Conservation (phyloP, 64 coral and sea anemone genomes). For the Exaiptasia diaphana region DNA sequence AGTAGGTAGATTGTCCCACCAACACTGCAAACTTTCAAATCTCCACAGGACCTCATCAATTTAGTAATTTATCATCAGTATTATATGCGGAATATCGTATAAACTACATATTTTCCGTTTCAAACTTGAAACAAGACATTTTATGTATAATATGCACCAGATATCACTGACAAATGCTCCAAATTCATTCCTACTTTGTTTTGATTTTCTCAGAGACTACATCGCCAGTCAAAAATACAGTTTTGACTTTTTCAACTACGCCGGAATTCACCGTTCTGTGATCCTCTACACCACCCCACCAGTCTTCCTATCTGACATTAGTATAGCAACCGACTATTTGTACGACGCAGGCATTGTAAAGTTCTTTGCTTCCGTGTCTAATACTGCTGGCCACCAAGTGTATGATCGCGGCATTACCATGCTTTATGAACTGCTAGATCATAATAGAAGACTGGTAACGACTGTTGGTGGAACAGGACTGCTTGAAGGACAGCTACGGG, state of each 20-base stretch:
- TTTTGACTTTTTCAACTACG: slow-evolving; percentile 79
- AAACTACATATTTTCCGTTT: too few species aligned
- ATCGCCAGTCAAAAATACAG: slow-evolving; percentile 42
- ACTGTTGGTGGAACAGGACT: slow-evolving; percentile 43
- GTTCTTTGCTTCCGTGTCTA: slow-evolving; percentile 25
- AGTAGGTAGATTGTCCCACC: too few species aligned
- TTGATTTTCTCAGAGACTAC: not conserved
- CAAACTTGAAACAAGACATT: too few species aligned
- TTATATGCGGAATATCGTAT: too few species aligned
- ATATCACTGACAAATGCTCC: too few species aligned
- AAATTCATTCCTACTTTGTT: too few species aligned
- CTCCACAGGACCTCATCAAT: too few species aligned
- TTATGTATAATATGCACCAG: too few species aligned
- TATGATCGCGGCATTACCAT: slow-evolving; percentile 34
- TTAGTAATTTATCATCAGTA: too few species aligned
- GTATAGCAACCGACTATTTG: slow-evolving; percentile 44
- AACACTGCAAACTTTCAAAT: too few species aligned
- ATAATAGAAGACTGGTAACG: slow-evolving; percentile 19
- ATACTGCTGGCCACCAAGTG: not conserved
- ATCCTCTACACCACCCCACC: slow-evolving; percentile 72
- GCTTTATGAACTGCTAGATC: slow-evolving; percentile 67
- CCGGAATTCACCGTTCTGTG: slow-evolving; percentile 82
- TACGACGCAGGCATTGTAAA: slow-evolving; percentile 49
- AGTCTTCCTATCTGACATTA: slow-evolving; percentile 68
- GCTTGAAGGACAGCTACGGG: slow-evolving; percentile 51